Conservation (phyloP, 1,140 invertebrate species). For the Patella vulgata region DNA sequence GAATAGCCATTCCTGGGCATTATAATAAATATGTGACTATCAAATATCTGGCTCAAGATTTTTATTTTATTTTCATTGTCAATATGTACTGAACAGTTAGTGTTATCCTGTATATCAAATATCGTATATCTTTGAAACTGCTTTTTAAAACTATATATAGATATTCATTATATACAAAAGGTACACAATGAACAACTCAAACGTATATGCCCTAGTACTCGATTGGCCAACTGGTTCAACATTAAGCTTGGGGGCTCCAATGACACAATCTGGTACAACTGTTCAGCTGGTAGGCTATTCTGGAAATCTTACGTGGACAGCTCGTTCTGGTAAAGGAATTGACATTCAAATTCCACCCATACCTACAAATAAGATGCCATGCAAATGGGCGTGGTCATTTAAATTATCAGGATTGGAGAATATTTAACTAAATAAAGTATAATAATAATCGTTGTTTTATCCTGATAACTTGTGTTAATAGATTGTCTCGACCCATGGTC, state of each 20-base stretch:
- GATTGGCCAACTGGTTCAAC: conserved; percentile 35
- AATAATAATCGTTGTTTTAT: no score
- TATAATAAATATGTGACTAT: no score
- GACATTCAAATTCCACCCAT: conserved; percentile 44
- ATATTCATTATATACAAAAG: conserved; percentile 54
- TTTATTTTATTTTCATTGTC: no score
- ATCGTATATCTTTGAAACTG: no score
- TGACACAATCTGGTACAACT: conserved; percentile 26
- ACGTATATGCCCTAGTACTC: conserved; percentile 43
- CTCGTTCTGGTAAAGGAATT: conserved; percentile 26
- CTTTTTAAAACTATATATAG: no score
- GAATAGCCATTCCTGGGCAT: no score
- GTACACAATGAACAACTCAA: conserved; percentile 49
- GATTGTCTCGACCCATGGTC: no score
- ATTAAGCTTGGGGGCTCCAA: conserved; percentile 42
- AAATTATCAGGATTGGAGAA: conserved; percentile 31
- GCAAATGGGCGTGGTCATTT: conserved; percentile 51
- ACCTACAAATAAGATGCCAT: conserved; percentile 42
- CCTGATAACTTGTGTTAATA: no score
- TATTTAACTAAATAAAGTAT: no score
- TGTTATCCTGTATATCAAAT: no score
- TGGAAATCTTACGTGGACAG: conserved; percentile 31
- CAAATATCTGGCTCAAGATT: no score
- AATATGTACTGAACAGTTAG: no score
- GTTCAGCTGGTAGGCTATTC: conserved; percentile 49